These are phyloP conservation scores for Isurus oxyrinchus DNA, from an alignment of 2,113 vertebrate species.

Conservation along the genomic window DNA sequence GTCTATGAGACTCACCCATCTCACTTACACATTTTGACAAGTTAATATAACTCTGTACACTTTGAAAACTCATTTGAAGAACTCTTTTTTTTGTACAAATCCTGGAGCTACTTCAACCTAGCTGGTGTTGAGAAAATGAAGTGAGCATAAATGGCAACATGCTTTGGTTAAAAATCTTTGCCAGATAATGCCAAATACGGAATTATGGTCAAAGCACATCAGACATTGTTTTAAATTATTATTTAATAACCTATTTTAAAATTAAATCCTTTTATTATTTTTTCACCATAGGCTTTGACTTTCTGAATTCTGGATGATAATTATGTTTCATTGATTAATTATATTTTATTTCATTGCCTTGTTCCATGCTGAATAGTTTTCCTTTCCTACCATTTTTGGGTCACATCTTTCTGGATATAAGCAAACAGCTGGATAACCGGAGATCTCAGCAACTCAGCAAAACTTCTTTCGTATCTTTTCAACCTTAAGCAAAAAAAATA, in stretches of 20 bases:
- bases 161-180: background rate
- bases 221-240: background rate
- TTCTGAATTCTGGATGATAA: background rate
- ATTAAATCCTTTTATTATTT: too few species aligned
- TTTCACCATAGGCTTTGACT: background rate
- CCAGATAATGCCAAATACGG: background rate
- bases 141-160: background rate
- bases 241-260: background rate
- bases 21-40: background rate
- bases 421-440: background rate
- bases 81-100: background rate
- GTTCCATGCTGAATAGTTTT: background rate
- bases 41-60: background rate
- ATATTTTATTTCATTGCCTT: background rate
- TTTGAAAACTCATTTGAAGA: background rate
- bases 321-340: background rate
- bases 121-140: background rate
- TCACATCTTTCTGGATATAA: background rate
- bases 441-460: background rate
- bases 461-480: background rate
- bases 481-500: background rate
- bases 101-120: background rate
- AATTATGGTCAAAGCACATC: background rate
- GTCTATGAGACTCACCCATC: background rate
- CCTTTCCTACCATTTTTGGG: background rate